Evolutionary conservation across 2,888 invertebrate species (phyloP).

Genomic region (Argyresthia albistria): DNA sequence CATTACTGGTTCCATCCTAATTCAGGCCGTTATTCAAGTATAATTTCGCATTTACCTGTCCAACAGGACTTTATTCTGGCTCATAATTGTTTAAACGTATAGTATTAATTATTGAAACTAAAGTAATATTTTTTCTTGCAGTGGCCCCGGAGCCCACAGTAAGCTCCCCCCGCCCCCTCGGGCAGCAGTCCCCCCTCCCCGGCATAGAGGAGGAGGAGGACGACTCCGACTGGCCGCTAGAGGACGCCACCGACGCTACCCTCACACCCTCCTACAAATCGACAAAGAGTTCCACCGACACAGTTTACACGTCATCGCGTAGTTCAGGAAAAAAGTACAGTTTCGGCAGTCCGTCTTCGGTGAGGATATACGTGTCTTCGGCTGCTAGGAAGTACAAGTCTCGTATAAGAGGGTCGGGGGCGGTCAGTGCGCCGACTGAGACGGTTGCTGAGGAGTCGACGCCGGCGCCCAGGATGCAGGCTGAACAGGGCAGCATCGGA

Average conservation of each 20-base stretch:
- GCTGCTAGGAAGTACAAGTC: constrained; percentile 67
- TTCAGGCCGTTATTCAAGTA: too few relatives aligned
- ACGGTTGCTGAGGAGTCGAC: constrained; percentile 42
- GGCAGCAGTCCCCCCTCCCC: constrained; percentile 82
- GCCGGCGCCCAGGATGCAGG: constrained; percentile 83
- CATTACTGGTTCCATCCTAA: too few relatives aligned
- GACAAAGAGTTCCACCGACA: constrained; percentile 64
- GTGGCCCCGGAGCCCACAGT: constrained; percentile 66
- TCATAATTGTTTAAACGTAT: too few relatives aligned
- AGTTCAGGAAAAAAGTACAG: constrained; percentile 66
- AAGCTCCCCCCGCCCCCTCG: constrained; percentile 70
- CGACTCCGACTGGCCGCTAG: constrained; percentile 74
- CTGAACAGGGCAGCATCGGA: constrained; percentile 92
- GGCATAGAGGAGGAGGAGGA: constrained; percentile 89
- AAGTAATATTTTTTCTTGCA: constrained; percentile 22
- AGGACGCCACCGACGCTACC: constrained; percentile 64
- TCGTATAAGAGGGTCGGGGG: constrained; percentile 61
- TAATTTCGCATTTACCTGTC: too few relatives aligned
- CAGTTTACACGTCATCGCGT: constrained; percentile 60
- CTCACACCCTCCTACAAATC: constrained; percentile 66
- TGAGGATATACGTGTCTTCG: constrained; percentile 70
- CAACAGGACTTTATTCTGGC: too few relatives aligned
- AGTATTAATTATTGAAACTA: too few relatives aligned
- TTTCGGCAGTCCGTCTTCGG: constrained; percentile 72
- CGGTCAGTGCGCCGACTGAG: constrained; percentile 33